Conservation (phyloP, 2,113 vertebrate genomes). For the Toxotes chatareus region DNA sequence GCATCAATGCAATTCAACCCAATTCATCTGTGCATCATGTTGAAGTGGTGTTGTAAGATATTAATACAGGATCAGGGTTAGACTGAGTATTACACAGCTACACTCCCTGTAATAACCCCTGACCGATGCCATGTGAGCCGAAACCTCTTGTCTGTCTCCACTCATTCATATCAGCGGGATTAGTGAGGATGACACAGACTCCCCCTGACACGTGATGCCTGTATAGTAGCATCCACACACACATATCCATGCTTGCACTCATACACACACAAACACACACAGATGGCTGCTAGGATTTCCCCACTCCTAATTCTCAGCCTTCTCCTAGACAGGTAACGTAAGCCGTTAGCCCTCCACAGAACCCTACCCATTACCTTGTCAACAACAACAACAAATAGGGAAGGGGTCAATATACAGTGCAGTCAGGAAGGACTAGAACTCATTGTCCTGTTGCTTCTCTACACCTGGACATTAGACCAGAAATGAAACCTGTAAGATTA, state of each 20-base stretch:
- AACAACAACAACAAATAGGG: conserved; percentile 5
- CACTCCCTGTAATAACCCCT: conserved; percentile 33
- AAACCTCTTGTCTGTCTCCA: conserved; percentile 53
- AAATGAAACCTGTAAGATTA: not conserved
- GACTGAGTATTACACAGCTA: not conserved
- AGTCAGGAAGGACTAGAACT: not conserved
- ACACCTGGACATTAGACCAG: not conserved
- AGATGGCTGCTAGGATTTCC: conserved; percentile 60
- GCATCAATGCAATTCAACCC: not conserved
- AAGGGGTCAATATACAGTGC: not conserved
- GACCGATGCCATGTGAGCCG: conserved; percentile 37
- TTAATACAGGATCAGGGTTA: conserved; percentile 6
- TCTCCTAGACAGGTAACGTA: conserved; percentile 57
- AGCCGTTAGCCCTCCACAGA: conserved; percentile 29
- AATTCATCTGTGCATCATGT: not conserved
- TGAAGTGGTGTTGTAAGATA: not conserved
- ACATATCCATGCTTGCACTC: not conserved
- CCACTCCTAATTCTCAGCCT: conserved; percentile 55
- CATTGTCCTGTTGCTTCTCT: not conserved
- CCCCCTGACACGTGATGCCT: conserved; percentile 54
- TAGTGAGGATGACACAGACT: conserved; percentile 61
- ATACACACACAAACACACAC: conserved; percentile 32
- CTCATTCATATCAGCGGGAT: conserved; percentile 74
- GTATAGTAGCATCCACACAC: conserved; percentile 35
- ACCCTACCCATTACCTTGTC: conserved; percentile 4